Evolutionary conservation across 2,888 invertebrate genomes (phyloP).

Genomic region (Catotricha subobsoleta): DNA sequence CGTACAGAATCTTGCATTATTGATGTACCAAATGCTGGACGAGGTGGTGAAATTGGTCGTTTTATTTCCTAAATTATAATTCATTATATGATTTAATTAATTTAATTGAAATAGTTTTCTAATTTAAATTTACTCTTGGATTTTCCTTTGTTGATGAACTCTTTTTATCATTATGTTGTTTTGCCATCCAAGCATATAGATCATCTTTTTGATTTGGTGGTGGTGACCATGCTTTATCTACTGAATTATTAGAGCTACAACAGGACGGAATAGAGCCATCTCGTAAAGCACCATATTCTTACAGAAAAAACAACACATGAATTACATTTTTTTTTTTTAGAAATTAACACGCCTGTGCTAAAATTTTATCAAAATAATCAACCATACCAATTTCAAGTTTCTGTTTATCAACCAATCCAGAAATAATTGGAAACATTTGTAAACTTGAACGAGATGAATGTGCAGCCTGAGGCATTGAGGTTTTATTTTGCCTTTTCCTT

Average conservation of each 20-base stretch:
- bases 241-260: conserved; percentile 32
- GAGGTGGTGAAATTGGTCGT: conserved; percentile 33
- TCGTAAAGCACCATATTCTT: conserved; percentile 57
- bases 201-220: conserved; percentile 51
- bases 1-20: conserved; percentile 62
- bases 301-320: conserved; percentile 3
- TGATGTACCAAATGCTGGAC: conserved; percentile 28
- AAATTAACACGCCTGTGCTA: conserved; percentile 5
- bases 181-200: conserved; percentile 92
- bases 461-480: conserved; percentile 20
- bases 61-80: conserved; percentile 32
- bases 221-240: conserved; percentile 25
- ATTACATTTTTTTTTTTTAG: conserved; percentile 13
- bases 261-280: conserved; percentile 55
- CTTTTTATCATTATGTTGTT: conserved; percentile 41
- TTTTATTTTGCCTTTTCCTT: background rate
- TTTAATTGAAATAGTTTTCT: background rate
- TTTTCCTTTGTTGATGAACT: background rate
- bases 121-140: background rate
- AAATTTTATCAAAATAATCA: no score
- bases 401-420: conserved; percentile 28
- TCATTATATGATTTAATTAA: background rate
- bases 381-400: conserved; percentile 24
- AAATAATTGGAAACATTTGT: conserved; percentile 30
- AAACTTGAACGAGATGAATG: conserved; percentile 30